Percentiles rank a stretch among this genome's conserved stretches.
Evolutionary conservation across 2,113 vertebrate species (phyloP).

Genomic region (Ictalurus furcatus): DNA sequence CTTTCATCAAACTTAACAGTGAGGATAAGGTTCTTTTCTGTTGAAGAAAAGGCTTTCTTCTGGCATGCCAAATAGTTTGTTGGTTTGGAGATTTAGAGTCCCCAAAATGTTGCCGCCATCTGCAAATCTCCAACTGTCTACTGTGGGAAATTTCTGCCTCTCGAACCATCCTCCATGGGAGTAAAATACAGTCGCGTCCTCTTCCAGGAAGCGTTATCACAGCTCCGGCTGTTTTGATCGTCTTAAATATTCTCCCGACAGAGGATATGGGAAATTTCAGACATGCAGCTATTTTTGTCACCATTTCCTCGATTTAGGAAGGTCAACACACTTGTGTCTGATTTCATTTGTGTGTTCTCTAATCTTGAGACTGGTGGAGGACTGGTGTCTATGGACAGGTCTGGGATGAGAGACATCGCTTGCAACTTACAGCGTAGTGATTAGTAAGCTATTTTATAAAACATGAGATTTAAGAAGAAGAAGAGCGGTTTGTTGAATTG

Average conservation of each 20-base stretch:
- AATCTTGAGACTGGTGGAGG: background rate
- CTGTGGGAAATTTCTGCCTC: background rate
- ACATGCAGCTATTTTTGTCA: background rate
- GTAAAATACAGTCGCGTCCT: background rate
- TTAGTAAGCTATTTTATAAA: background rate
- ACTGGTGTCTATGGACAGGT: background rate
- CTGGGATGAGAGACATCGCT: background rate
- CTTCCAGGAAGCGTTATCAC: background rate
- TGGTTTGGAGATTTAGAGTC: background rate
- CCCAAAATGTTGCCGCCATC: background rate
- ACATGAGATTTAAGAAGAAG: background rate
- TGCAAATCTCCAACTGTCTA: background rate
- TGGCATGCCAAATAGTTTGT: background rate
- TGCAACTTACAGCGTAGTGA: background rate
- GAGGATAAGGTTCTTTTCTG: background rate
- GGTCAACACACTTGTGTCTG: background rate
- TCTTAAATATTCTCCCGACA: background rate
- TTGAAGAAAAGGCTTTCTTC: background rate
- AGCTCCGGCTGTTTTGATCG: background rate
- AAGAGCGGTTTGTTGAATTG: background rate
- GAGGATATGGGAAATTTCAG: background rate
- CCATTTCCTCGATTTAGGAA: background rate
- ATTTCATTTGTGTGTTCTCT: background rate
- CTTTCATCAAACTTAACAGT: background rate
- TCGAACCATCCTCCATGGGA: background rate